Evolutionary conservation across 2,113 vertebrate species (phyloP), one percentile per base, ranked within the genome.

Genomic region (Synchiropus splendidus): DNA sequence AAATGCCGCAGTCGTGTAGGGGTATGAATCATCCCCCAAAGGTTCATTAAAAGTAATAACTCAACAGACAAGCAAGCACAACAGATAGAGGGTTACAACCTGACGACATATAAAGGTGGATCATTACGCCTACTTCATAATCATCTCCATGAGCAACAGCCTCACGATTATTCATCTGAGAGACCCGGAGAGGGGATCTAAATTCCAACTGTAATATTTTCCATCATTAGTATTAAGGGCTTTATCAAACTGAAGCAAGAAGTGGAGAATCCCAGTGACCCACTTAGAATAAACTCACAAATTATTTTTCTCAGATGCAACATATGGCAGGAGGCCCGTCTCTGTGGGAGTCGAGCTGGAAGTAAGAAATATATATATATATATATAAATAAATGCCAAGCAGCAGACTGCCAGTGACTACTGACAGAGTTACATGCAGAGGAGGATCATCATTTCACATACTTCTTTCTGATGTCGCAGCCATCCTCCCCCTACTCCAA

Each of bases 261-360:
- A 27, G 4, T 27, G 21, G 36, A 18, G 35, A 40, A 42, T 46
- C 45, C 61, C 13, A 21, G 44, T 71, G 72, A 73, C 69, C 66
- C 57, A 73, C 18, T 69, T 75, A 49, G 48, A 12, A 27, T 27
- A 27, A 27, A 27, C 21, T 27, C 21, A 27, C 21, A 27, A 27
- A 27, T 27, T 27, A 27, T 43, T 59, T 54, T 64, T 38, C 2
- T 36, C 45, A 61, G 48, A 60, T 12, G 6, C 48, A 55, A 41
- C 74, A 65, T 51, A 64, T 72, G 74, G 68, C 66, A 54, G 33
- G 49, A 45, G 49, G 54, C 77, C 68, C 52, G 41, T 32, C 53
- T 59, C 63, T 12, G 60, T 50, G 58, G 63, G 68, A 59, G 59
- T 37, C 3, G 18, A 39, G 34, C 61, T 54, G 53, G 58, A 58